These are phyloP conservation scores for Blastomussa wellsi DNA, from an alignment of 92 coral and sea anemone genomes.

Conservation along the genomic window DNA sequence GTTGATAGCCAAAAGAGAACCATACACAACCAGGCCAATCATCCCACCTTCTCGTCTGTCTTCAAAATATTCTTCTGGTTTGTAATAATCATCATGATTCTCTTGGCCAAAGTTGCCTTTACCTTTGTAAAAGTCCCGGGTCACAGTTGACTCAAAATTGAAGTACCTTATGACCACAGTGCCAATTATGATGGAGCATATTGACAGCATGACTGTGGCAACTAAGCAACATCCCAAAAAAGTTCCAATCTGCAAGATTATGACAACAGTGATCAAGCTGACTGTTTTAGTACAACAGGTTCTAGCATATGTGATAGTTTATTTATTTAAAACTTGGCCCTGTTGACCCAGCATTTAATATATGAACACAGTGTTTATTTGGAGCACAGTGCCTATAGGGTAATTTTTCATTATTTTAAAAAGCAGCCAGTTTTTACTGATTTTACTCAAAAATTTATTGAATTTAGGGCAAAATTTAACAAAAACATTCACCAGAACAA, in stretches of 20 bases:
- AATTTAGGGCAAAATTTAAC: no score
- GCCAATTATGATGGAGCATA: slow-evolving; percentile 67
- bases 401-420: no score
- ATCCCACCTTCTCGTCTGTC: slow-evolving; percentile 54
- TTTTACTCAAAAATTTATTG: no score
- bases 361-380: no score
- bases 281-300: no score
- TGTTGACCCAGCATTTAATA: no score
- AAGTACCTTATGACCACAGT: slow-evolving; percentile 60
- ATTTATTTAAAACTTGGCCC: no score
- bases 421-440: no score
- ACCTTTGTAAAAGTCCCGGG: slow-evolving; percentile 60
- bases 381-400: no score
- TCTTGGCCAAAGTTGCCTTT: slow-evolving; percentile 30
- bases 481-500: no score
- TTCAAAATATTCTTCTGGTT: slow-evolving; percentile 63
- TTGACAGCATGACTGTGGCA: slow-evolving; percentile 56
- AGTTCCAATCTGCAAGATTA: slow-evolving; percentile 52
- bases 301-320: no score
- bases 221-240: slow-evolving; percentile 74
- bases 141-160: slow-evolving; percentile 64
- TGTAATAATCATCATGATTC: slow-evolving; percentile 35
- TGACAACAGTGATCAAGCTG: not conserved
- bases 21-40: slow-evolving; percentile 63
- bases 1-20: slow-evolving; percentile 52